Base-by-base conservation (phyloP, 2,888 invertebrate species). In the Agrochola lychnidis region DNA sequence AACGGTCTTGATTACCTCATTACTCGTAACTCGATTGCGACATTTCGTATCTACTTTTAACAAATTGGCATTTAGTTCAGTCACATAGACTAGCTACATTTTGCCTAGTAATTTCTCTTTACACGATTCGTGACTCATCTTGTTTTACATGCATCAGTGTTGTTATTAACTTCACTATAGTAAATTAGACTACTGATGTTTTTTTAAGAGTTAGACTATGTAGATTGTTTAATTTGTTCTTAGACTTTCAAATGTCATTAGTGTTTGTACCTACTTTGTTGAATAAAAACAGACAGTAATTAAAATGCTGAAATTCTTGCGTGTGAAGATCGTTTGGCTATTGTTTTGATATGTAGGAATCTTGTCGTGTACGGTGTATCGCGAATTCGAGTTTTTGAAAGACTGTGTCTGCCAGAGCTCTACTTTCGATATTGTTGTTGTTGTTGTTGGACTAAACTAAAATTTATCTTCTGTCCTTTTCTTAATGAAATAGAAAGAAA, bases 51-150 rank as follows among this genome's bases (percentile, higher is more conserved):
- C 81, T 79, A 81, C 68, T 76, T 81, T 81, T 70, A 76, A 80
- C 79, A 66, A 70, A 80, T 82, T 81, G 82, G 48, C 81, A 81
- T 81, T 80, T 70, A 80, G 81, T 76, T 51, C 82, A 4, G 40
- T 19, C 42, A 25, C 25, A 40, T 45, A 40, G 62, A 30, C n/a
- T 51, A 69, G 36, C 56, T 14, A 45, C 45, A 59, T 53, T 14
- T 64, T 25, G 57, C 22, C 62, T 45, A n/a, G 30, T 48, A 56
- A 78, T 78, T 57, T 64, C 48, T 70, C 42, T 68, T 30, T 12
- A 36, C 22, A 16, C 25, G 14, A 74, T 42, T 30, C 12, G 36
- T 78, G 71, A 78, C 1, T 78, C 79, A 79, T 67, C 22, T n/a
- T 19, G 53, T 30, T 42, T 79, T 48, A 68, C 22, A 19, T 63